These are phyloP conservation scores for Saimiri boliviensis DNA, from an alignment of 2,113 vertebrate genomes.

Conservation along the genomic window DNA sequence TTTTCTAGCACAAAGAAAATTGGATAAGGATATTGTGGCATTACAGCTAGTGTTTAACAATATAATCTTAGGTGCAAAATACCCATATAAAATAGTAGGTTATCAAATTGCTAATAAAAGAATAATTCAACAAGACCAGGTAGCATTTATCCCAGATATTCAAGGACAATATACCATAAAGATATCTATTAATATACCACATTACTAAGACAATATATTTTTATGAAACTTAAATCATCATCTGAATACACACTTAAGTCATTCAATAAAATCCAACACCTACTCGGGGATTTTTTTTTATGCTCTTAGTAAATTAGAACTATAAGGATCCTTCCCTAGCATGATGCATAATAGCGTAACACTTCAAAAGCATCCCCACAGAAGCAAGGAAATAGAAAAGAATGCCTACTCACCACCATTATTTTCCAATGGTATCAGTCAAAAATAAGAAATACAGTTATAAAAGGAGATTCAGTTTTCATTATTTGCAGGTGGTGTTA, in stretches of 20 bases:
- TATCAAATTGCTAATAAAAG: conserved; percentile 73
- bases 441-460: neutral
- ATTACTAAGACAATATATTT: conserved; percentile 71
- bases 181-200: conserved; percentile 58
- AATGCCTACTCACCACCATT: neutral
- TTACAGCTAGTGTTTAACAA: conserved; percentile 48
- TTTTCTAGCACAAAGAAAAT: conserved; percentile 69
- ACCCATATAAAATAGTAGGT: conserved; percentile 55
- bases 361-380: neutral
- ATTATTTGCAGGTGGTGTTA: neutral
- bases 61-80: conserved; percentile 58
- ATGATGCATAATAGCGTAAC: neutral
- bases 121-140: conserved; percentile 61
- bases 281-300: conserved; percentile 38
- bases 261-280: conserved; percentile 59
- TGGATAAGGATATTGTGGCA: conserved; percentile 57
- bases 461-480: neutral
- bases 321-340: conserved; percentile 19
- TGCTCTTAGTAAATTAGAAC: conserved; percentile 66
- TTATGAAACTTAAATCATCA: conserved; percentile 71
- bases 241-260: conserved; percentile 61
- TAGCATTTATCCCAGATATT: conserved; percentile 61
- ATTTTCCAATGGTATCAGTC: neutral
- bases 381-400: neutral
- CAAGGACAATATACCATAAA: conserved; percentile 66